Percentiles rank a stretch among this genome's conserved stretches.
These are phyloP conservation scores for Pomacea maculata DNA, from an alignment of 1,140 invertebrate genomes.

Conservation along the genomic window DNA sequence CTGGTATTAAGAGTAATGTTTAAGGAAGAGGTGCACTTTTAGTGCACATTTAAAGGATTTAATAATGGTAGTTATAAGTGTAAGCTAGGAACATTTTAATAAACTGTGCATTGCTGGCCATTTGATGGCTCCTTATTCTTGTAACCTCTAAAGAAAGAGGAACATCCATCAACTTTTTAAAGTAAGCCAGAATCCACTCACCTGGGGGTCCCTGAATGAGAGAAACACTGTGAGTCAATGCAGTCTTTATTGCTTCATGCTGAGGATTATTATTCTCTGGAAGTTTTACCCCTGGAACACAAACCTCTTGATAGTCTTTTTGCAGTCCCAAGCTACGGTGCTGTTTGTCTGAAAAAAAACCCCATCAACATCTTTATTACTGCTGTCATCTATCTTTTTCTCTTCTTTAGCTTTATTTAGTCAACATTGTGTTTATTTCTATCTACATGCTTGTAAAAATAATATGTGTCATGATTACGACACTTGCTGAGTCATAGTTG, in stretches of 20 bases:
- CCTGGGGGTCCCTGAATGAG: conserved; percentile 58
- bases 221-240: conserved; percentile 37
- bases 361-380: background rate
- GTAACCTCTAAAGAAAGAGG: too few relatives aligned
- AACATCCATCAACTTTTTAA: too few relatives aligned
- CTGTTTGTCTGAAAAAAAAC: background rate
- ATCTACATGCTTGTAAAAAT: background rate
- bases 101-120: too few relatives aligned
- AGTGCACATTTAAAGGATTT: too few relatives aligned
- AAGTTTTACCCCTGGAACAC: conserved; percentile 3
- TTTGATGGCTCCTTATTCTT: too few relatives aligned
- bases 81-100: too few relatives aligned
- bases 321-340: background rate
- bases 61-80: too few relatives aligned
- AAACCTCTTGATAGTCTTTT: conserved; percentile 5
- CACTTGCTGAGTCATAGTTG: background rate
- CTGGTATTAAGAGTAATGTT: too few relatives aligned
- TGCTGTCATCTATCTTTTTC: background rate
- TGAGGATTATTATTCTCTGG: conserved; percentile 40
- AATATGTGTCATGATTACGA: background rate
- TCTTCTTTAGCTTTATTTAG: too few relatives aligned
- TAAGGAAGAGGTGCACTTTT: too few relatives aligned
- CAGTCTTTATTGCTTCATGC: conserved; percentile 36
- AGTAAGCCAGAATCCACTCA: background rate
- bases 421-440: too few relatives aligned